Conservation (phyloP, 2,888 invertebrate genomes). For the Nesidiocoris tenuis region DNA sequence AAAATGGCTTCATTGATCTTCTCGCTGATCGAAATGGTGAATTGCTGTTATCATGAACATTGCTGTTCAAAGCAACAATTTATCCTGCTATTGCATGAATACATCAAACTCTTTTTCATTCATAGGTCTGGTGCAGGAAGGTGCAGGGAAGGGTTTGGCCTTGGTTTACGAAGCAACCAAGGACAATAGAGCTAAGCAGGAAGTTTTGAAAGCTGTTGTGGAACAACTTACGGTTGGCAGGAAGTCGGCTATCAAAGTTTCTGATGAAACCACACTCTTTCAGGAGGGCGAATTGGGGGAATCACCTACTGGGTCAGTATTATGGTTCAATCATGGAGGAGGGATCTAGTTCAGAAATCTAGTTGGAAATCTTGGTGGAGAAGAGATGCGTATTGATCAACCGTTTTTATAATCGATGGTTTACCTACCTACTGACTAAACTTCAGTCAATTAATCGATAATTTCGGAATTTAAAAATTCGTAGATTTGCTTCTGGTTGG, state of each 20-base stretch:
- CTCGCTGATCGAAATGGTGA: constrained; percentile 78
- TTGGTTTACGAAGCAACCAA: constrained; percentile 81
- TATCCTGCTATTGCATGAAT: too few species aligned
- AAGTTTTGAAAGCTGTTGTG: constrained; percentile 74
- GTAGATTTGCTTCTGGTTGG: too few species aligned
- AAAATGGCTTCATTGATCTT: constrained; percentile 81
- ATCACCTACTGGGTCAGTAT: constrained; percentile 76
- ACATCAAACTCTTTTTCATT: too few species aligned
- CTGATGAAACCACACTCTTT: constrained; percentile 80
- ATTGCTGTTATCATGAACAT: neutral
- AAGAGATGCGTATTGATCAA: too few species aligned
- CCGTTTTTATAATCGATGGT: too few species aligned
- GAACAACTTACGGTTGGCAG: constrained; percentile 81
- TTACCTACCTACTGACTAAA: too few species aligned
- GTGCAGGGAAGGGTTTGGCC: constrained; percentile 86
- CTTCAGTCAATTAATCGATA: too few species aligned
- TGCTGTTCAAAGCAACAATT: too few species aligned
- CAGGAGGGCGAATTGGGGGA: constrained; percentile 84
- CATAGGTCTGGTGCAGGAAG: constrained; percentile 80
- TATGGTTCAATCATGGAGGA: neutral
- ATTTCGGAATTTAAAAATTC: too few species aligned
- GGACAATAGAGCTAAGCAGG: constrained; percentile 61
- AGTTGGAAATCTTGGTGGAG: too few species aligned
- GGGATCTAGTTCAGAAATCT: too few species aligned
- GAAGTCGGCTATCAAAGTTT: constrained; percentile 70